phyloP scores from a whole-genome alignment of 2,113 vertebrate genomes.

The Terrapene triunguis region DNA sequence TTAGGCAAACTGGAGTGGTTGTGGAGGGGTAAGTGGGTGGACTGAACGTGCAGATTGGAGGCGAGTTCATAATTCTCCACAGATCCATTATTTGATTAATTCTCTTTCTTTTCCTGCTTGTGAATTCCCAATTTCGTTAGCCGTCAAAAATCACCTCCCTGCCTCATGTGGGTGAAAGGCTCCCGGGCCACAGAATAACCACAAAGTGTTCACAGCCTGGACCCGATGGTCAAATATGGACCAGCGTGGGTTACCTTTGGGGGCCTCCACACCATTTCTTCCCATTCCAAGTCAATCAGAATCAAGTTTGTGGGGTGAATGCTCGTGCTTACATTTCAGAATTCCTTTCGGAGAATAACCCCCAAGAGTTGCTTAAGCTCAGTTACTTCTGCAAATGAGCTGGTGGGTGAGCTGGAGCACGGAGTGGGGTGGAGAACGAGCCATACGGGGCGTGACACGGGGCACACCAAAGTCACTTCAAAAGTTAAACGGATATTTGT shows the following conservation, averaged over 20 bases:
- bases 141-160: slow-evolving; percentile 28
- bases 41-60: slow-evolving; percentile 63
- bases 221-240: background rate
- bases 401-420: background rate
- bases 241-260: too few species aligned
- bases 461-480: slow-evolving; percentile 35
- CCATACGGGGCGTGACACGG: accelerated
- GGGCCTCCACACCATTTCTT: background rate
- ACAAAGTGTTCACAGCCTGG: background rate
- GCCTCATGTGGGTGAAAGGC: background rate
- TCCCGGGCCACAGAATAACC: accelerated
- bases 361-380: background rate
- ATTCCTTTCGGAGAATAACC: background rate
- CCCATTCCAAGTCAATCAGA: accelerated
- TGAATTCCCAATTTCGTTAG: slow-evolving; percentile 64
- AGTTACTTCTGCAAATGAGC: background rate
- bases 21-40: slow-evolving; percentile 45
- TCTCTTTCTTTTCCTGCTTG: slow-evolving; percentile 69
- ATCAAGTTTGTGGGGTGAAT: slow-evolving; percentile 6
- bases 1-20: slow-evolving; percentile 40
- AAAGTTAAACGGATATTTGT: background rate
- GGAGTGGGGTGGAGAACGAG: background rate
- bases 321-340: accelerated
- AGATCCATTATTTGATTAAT: slow-evolving; percentile 69
- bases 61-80: slow-evolving; percentile 54